phyloP scores from a whole-genome alignment of 2,113 vertebrate genomes.

The Siniperca knerii region DNA sequence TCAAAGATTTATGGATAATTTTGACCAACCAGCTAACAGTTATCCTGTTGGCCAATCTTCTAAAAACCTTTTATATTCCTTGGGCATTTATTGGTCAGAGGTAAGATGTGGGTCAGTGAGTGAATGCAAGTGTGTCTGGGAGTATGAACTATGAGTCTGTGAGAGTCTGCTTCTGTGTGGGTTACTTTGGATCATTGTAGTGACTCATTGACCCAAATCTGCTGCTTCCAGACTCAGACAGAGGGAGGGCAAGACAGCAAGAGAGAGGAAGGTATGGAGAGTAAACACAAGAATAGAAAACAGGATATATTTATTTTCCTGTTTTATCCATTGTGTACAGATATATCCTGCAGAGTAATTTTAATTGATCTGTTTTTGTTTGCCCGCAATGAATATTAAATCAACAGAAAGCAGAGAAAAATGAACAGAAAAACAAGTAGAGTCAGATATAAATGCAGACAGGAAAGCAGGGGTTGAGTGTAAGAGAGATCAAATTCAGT shows the following conservation, averaged over 20 bases:
- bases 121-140: slow-evolving; percentile 10
- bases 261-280: not conserved
- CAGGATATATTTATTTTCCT: not conserved
- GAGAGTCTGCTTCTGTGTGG: not conserved
- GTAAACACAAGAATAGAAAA: not conserved
- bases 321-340: slow-evolving; percentile 8
- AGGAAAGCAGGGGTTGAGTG: not conserved
- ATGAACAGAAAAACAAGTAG: not conserved
- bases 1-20: not conserved
- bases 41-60: not conserved
- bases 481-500: not conserved
- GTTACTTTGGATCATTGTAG: slow-evolving; percentile 34
- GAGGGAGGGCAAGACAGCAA: not conserved
- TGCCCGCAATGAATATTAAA: not conserved
- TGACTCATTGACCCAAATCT: slow-evolving; percentile 60
- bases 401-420: not conserved
- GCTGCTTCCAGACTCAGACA: slow-evolving; percentile 41
- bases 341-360: not conserved
- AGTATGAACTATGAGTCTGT: not conserved
- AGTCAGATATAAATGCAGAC: not conserved
- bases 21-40: not conserved
- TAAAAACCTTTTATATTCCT: not conserved
- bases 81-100: not conserved
- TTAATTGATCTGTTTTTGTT: not conserved
- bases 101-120: slow-evolving; percentile 8